Conservation (phyloP, 2,113 vertebrate genomes). For the Cepphus grylle region DNA sequence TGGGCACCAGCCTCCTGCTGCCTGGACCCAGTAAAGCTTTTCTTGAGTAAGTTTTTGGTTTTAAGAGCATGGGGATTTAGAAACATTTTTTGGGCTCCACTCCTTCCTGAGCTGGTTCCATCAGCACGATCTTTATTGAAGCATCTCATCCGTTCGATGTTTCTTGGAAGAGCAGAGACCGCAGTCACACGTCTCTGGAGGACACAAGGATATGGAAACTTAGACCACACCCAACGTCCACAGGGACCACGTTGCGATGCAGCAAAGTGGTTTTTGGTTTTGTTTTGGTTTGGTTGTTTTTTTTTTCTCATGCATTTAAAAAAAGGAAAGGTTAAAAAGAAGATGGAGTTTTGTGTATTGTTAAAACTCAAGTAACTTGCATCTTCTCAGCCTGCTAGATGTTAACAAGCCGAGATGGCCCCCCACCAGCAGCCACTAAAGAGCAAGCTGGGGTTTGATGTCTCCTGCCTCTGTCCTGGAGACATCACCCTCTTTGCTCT, state of each 20-base stretch:
- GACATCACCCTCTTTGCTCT: background rate
- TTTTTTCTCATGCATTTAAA: background rate
- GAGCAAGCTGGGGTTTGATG: background rate
- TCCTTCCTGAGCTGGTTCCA: background rate
- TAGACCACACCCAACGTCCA: background rate
- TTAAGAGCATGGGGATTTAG: background rate
- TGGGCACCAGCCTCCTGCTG: background rate
- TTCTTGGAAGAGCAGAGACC: background rate
- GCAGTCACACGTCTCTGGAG: background rate
- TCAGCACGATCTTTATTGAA: background rate
- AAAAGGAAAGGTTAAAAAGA: background rate
- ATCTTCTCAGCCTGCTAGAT: background rate
- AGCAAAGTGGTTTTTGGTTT: background rate
- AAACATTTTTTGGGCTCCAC: background rate
- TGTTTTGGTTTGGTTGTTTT: too few relatives aligned
- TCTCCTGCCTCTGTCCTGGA: background rate
- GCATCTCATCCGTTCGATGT: background rate
- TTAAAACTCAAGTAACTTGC: background rate
- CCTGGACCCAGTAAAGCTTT: background rate
- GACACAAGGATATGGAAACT: background rate
- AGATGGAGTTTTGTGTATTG: background rate
- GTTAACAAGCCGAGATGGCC: background rate
- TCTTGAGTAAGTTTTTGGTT: background rate
- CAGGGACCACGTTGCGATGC: background rate
- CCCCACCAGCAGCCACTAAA: background rate